A percentile compares a stretch with the other conserved stretches of the same genome.
These are phyloP conservation scores for Platyrinchus mystaceus DNA, from an alignment of 2,797 vertebrate genomes.

Conservation along the genomic window DNA sequence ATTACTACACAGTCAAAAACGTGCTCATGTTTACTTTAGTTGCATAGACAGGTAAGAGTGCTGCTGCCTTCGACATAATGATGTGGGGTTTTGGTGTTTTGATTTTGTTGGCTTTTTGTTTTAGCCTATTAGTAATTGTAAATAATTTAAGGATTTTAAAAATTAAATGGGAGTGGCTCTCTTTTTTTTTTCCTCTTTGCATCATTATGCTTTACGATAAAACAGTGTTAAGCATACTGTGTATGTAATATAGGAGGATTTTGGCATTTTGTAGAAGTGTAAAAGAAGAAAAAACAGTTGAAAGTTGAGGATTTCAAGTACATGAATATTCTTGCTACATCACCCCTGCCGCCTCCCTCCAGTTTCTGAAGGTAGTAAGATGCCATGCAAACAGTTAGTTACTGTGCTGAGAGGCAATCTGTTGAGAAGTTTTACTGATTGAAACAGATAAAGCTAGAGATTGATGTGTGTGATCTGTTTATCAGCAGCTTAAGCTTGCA, in stretches of 20 bases:
- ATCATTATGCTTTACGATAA: not conserved
- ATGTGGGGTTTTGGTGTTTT: not conserved
- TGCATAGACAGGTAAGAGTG: not conserved
- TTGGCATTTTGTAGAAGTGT: not conserved
- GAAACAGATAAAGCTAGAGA: not conserved
- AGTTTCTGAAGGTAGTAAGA: accelerated
- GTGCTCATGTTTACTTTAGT: not conserved
- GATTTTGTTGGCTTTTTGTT: not conserved
- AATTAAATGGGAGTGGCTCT: not conserved
- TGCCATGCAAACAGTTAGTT: not conserved
- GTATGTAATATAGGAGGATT: not conserved
- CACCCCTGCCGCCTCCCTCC: too few relatives aligned
- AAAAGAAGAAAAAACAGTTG: not conserved
- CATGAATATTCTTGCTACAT: not conserved
- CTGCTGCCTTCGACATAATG: not conserved
- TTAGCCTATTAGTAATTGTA: not conserved
- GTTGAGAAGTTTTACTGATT: not conserved
- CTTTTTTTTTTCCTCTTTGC: not conserved
- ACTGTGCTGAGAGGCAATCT: not conserved
- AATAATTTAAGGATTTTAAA: not conserved
- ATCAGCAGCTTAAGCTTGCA: not conserved
- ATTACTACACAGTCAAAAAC: not conserved
- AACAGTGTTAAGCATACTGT: not conserved
- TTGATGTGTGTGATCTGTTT: not conserved
- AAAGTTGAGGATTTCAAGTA: not conserved